Evolutionary conservation across 2,113 vertebrate species (phyloP).

Genomic region (Salvelinus alpinus): DNA sequence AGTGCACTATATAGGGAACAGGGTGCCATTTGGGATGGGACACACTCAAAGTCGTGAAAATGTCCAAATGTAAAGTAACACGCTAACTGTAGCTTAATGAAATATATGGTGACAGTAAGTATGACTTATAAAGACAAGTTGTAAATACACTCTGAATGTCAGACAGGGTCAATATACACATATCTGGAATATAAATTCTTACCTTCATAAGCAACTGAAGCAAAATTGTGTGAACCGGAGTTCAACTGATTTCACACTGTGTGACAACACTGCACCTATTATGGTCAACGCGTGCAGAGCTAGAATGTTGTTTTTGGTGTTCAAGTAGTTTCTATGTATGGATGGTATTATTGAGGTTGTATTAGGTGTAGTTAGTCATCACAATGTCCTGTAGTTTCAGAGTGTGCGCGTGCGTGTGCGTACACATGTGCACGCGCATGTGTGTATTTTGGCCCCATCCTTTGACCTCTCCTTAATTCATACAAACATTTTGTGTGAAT

Average conservation of each 20-base stretch:
- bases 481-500: not conserved
- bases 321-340: not conserved
- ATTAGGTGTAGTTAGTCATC: too few species aligned
- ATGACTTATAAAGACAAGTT: slow-evolving; percentile 20
- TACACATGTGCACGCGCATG: not conserved
- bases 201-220: not conserved
- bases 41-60: slow-evolving; percentile 44
- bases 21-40: too few species aligned
- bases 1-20: too few species aligned
- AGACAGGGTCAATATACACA: slow-evolving; percentile 8
- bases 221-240: not conserved
- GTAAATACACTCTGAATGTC: slow-evolving; percentile 21
- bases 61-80: slow-evolving; percentile 62
- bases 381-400: not conserved
- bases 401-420: not conserved
- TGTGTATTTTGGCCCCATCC: not conserved
- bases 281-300: not conserved
- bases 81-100: slow-evolving; percentile 43
- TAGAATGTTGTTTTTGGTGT: not conserved
- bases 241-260: not conserved
- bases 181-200: not conserved
- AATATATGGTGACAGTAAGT: slow-evolving; percentile 41
- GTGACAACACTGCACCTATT: not conserved
- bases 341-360: not conserved
- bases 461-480: not conserved